phyloP scores from a whole-genome alignment of 2,888 invertebrate species.

The Sarcophaga rosellei region DNA sequence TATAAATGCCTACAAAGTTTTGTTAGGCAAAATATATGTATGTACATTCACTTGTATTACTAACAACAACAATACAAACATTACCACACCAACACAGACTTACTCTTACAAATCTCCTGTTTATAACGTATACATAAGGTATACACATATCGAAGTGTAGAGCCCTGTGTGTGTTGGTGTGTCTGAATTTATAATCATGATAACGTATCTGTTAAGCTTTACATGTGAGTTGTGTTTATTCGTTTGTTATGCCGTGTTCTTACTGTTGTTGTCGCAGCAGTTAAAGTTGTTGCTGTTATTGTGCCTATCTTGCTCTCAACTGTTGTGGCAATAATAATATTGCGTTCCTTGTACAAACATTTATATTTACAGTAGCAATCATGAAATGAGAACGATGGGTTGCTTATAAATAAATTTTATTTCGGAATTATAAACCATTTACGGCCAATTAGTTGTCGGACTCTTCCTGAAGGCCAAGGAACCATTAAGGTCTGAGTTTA shows the following conservation, averaged over 20 bases:
- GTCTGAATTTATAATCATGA: conserved; percentile 65
- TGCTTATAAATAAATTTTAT: not conserved
- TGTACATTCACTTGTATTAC: not conserved
- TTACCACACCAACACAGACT: not conserved
- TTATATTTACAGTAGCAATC: not conserved
- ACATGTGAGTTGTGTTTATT: conserved; percentile 63
- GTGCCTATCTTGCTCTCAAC: not conserved
- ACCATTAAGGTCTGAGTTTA: too few relatives aligned
- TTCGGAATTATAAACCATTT: not conserved
- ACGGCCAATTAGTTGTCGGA: not conserved
- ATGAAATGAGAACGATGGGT: conserved; percentile 7
- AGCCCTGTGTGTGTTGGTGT: not conserved
- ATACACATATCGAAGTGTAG: not conserved
- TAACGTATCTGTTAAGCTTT: conserved; percentile 66
- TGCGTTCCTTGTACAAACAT: not conserved
- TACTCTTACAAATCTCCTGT: not conserved
- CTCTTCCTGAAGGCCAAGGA: too few relatives aligned
- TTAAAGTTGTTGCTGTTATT: conserved; percentile 1
- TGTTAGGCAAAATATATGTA: conserved; percentile 20
- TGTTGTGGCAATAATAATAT: conserved; percentile 24
- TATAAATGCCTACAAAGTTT: conserved; percentile 52
- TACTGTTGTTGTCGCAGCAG: conserved; percentile 26
- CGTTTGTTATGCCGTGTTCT: conserved; percentile 35
- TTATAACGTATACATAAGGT: too few relatives aligned
- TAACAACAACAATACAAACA: not conserved